These are phyloP conservation scores for Carassius gibelio DNA, from an alignment of 2,113 vertebrate species.

Conservation along the genomic window DNA sequence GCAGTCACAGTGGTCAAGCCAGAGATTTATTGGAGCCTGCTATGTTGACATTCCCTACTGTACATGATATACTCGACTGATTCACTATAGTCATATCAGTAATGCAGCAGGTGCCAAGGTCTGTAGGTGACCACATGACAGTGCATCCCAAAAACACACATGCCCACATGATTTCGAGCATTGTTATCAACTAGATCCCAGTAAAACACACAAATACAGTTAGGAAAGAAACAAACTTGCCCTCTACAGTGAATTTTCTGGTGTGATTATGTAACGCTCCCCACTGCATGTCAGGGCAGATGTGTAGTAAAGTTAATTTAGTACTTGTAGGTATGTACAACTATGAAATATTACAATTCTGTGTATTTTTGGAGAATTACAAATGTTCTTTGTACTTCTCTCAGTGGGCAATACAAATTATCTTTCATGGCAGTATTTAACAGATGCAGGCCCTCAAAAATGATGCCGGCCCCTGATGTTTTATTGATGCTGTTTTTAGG, in stretches of 20 bases:
- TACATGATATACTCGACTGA: conserved; percentile 7
- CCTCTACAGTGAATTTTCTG: not conserved
- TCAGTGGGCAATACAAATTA: not conserved
- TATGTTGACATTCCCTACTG: conserved; percentile 14
- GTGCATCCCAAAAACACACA: conserved; percentile 1
- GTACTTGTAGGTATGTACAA: not conserved
- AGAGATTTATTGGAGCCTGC: conserved; percentile 35
- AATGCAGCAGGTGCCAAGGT: conserved; percentile 37
- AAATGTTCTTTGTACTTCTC: conserved; percentile 1
- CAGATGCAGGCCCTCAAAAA: conserved; percentile 47
- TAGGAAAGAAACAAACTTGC: not conserved
- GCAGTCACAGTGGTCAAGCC: conserved; percentile 14
- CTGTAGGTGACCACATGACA: conserved; percentile 28
- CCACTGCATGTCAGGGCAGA: not conserved
- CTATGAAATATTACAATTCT: not conserved
- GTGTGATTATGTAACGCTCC: not conserved
- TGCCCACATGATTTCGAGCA: not conserved
- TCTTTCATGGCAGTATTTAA: conserved; percentile 18
- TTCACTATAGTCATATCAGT: conserved; percentile 18
- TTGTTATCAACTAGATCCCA: conserved; percentile 4
- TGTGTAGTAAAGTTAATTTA: not conserved
- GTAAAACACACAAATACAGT: conserved; percentile 10
- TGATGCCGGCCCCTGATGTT: conserved; percentile 60
- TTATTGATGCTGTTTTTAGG: conserved; percentile 74
- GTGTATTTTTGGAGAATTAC: conserved; percentile 7